These are phyloP conservation scores for Atopsyche davidsoni DNA, from an alignment of 1,140 invertebrate species.

Conservation along the genomic window DNA sequence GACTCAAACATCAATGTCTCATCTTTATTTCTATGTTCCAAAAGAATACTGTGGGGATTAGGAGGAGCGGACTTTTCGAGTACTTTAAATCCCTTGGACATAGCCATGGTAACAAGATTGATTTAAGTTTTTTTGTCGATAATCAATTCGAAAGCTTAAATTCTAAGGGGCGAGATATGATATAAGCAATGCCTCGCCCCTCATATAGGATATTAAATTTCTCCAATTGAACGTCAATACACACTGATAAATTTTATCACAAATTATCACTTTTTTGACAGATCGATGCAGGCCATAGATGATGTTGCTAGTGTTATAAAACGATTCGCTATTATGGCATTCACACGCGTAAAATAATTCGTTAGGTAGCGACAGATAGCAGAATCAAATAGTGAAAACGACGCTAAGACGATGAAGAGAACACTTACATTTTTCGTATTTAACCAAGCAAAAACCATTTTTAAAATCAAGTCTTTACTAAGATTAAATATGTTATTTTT, in stretches of 20 bases:
- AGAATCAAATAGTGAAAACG: too few species aligned
- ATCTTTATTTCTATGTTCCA: constrained; percentile 82
- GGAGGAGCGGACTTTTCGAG: constrained; percentile 79
- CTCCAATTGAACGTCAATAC: too few species aligned
- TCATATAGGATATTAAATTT: neutral
- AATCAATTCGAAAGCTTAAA: neutral
- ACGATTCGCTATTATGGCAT: too few species aligned
- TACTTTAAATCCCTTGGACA: constrained; percentile 88
- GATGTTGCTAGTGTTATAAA: too few species aligned
- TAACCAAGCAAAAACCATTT: too few species aligned
- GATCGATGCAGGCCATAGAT: neutral
- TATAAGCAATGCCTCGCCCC: neutral
- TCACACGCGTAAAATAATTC: too few species aligned
- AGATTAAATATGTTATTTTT: too few species aligned
- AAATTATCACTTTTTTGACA: neutral
- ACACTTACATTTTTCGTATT: too few species aligned
- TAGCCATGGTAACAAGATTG: constrained; percentile 61
- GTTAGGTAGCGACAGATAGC: too few species aligned
- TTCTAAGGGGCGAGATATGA: neutral
- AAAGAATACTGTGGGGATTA: constrained; percentile 81
- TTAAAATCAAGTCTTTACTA: too few species aligned
- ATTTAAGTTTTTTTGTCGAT: neutral
- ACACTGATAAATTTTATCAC: neutral
- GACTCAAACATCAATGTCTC: constrained; percentile 87
- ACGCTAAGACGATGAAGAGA: too few species aligned